These are phyloP conservation scores for Chiloscyllium plagiosum DNA, from an alignment of 2,113 vertebrate species.

Conservation along the genomic window DNA sequence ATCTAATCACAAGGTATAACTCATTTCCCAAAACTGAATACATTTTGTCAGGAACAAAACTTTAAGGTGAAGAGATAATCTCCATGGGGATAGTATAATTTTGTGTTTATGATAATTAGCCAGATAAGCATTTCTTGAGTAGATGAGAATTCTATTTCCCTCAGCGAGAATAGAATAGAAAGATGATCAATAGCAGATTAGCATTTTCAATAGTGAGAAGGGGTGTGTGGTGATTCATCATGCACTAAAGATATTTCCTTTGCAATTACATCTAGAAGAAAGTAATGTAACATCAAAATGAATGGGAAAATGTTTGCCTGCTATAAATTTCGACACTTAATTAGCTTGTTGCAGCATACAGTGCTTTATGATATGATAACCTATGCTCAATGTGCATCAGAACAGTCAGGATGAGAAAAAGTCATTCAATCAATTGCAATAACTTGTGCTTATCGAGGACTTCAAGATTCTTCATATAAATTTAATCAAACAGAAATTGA, in stretches of 20 bases:
- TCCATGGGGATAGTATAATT: not conserved
- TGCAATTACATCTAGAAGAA: not conserved
- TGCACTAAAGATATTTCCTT: not conserved
- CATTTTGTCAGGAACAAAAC: not conserved
- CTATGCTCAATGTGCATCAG: not conserved
- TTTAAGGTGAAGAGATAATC: not conserved
- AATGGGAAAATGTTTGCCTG: not conserved
- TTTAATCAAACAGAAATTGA: not conserved
- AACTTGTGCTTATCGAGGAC: not conserved
- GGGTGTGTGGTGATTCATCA: not conserved
- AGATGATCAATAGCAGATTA: not conserved
- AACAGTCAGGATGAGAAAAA: not conserved
- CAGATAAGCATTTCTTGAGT: not conserved
- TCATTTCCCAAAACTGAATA: not conserved
- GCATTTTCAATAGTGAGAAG: not conserved
- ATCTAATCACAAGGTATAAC: not conserved
- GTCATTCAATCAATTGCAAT: not conserved
- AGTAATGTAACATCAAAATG: not conserved
- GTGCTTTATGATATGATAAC: not conserved
- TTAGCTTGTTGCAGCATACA: not conserved
- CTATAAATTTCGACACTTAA: not conserved
- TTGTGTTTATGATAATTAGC: not conserved
- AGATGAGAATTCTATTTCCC: not conserved
- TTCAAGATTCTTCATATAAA: not conserved
- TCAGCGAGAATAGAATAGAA: not conserved